phyloP scores from a whole-genome alignment of 2,888 invertebrate genomes.

The Amphipyra tragopoginis region DNA sequence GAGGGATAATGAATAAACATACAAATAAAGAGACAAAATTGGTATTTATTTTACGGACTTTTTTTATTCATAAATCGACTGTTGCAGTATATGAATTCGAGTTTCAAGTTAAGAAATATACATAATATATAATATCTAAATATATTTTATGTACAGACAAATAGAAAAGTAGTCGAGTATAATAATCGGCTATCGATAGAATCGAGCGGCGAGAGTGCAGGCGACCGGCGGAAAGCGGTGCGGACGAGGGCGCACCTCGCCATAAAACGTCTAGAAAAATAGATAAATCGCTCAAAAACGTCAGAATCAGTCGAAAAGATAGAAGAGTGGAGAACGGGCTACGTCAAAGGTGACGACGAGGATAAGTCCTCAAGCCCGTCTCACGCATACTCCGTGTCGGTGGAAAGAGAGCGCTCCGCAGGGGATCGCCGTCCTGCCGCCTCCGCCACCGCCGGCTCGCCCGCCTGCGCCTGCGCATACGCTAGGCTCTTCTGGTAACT shows the following conservation, averaged over 20 bases:
- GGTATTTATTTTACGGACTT: constrained; percentile 77
- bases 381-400: constrained; percentile 94
- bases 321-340: constrained; percentile 79
- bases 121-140: constrained; percentile 90
- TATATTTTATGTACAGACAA: constrained; percentile 90
- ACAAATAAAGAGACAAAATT: constrained; percentile 62
- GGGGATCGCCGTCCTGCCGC: constrained; percentile 83
- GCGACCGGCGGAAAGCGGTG: constrained; percentile 88
- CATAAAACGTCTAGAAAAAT: constrained; percentile 90
- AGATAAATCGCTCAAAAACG: constrained; percentile 90
- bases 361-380: constrained; percentile 67
- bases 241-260: constrained; percentile 89
- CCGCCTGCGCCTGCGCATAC: constrained; percentile 91
- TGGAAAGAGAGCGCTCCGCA: constrained; percentile 91
- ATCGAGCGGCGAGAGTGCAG: constrained; percentile 88
- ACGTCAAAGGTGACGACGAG: constrained; percentile 66
- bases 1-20: constrained; percentile 55
- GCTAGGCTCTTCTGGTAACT: constrained; percentile 95
- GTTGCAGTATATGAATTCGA: constrained; percentile 89
- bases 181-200: constrained; percentile 89
- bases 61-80: constrained; percentile 88
- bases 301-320: constrained; percentile 88
- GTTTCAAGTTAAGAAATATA: constrained; percentile 89
- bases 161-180: constrained; percentile 90
- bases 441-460: constrained; percentile 82